These are phyloP conservation scores for Pissodes strobi DNA, from an alignment of 1,140 invertebrate genomes.

Conservation along the genomic window DNA sequence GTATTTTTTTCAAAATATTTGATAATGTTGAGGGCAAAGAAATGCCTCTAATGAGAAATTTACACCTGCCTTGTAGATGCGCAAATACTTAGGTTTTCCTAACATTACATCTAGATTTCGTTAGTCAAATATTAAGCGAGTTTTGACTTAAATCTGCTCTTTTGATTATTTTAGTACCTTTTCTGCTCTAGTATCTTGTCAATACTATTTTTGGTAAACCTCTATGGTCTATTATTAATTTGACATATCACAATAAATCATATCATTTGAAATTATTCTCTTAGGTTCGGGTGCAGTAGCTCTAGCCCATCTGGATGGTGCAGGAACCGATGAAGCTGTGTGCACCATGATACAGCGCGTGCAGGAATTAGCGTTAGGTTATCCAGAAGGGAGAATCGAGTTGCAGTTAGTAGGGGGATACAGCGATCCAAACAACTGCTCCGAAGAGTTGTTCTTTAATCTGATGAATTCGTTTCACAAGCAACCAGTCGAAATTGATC, in stretches of 20 bases:
- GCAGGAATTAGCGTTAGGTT: conserved; percentile 80
- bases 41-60: not conserved
- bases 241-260: not conserved
- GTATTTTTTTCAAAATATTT: no score
- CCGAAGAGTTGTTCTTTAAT: conserved; percentile 85
- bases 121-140: no score
- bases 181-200: no score
- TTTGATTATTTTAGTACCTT: no score
- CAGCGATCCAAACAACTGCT: conserved; percentile 77
- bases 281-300: conserved; percentile 81
- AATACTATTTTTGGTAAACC: no score
- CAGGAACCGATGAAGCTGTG: conserved; percentile 78
- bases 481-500: conserved; percentile 82
- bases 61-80: no score
- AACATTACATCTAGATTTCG: no score
- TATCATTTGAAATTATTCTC: conserved; percentile 63
- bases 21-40: not conserved
- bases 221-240: no score
- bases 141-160: no score
- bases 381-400: conserved; percentile 84
- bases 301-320: conserved; percentile 85
- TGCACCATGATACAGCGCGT: conserved; percentile 78
- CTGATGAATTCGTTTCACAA: conserved; percentile 87
- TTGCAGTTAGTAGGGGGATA: conserved; percentile 90
- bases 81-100: no score